These are phyloP conservation scores for Dasypogon diadema DNA, from an alignment of 2,888 invertebrate genomes.

Conservation along the genomic window DNA sequence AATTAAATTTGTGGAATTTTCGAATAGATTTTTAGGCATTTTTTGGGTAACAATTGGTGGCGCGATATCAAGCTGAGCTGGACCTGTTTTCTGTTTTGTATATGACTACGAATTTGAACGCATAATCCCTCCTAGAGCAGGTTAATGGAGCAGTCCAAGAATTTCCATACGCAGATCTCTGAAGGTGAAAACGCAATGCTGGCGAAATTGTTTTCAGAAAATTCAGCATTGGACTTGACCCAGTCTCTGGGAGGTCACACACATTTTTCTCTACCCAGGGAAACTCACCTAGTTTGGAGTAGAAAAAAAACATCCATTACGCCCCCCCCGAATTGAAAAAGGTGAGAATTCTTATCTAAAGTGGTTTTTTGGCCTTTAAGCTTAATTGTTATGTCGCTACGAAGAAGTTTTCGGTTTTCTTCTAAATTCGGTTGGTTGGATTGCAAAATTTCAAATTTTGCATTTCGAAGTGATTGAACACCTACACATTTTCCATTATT, in stretches of 20 bases:
- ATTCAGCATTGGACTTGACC: constrained; percentile 20
- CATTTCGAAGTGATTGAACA: too few species aligned
- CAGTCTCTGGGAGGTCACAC: neutral
- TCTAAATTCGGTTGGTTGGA: too few species aligned
- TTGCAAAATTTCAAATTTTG: too few species aligned
- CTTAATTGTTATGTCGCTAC: too few species aligned
- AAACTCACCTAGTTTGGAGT: neutral
- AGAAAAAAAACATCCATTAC: neutral
- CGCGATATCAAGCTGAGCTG: neutral
- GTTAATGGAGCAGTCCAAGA: neutral
- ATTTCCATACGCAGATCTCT: neutral
- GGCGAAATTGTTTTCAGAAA: constrained; percentile 5
- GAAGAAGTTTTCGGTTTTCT: too few species aligned
- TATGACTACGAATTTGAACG: neutral
- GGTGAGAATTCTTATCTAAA: constrained; percentile 14
- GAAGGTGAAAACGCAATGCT: constrained; percentile 1
- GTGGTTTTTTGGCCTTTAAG: neutral
- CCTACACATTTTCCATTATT: too few species aligned
- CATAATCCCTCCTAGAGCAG: neutral
- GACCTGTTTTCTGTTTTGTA: neutral
- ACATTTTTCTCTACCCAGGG: neutral
- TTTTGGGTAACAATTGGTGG: neutral
- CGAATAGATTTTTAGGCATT: neutral
- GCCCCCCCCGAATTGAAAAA: too few species aligned
- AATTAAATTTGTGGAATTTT: neutral